Base-by-base conservation (phyloP, 1,140 invertebrate genomes). In the Ceratina australensis region DNA sequence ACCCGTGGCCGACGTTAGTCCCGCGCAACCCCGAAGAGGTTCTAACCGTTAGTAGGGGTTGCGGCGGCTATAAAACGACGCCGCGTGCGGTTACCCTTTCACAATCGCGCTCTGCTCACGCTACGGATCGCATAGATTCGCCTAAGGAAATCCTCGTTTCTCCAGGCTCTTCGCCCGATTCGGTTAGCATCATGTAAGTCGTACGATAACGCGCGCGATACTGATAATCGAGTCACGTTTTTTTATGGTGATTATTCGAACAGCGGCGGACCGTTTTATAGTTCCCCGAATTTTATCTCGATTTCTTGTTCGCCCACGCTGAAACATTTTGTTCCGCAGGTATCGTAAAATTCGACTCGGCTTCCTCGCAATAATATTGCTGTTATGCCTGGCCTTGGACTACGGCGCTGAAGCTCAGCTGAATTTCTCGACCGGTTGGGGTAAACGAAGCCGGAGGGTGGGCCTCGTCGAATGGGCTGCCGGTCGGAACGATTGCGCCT, bases 361-460 rank as follows among this genome's bases (percentile, higher is more conserved):
- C 8, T 72, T 84, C 7, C 28, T 86, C 28, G 60, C 75, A 20
- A 16, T 84, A 59, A 47, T 86, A 47, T 54, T 88, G 28, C 69
- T 88, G 64, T 59, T 85, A 28, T 88, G 76, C 52, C 74, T 89
- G 57, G 84, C 78, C 13, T 13, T 89, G 18, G 28, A 76, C 20
- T 28, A 24, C 56, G 60, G 64, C 2, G 67, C 77, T 10, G 86
- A 91, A 60, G 88, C 85, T 52, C 91, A 92, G 56, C 71, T 92
- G 22, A 92, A 90, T 63, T 92, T 91, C 78, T 92, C 91, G 2
- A 90, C 90, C 54, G 90, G 89, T 12, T 92, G 91, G 91, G 89
- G 82, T 22, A 92, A 92, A 67, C 84, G 90, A 49, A 89, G 74
- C 59, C 66, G 79, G 42, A 80, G 80, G 66, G 66, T 81, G 20